Evolutionary conservation across 2,797 vertebrate species (phyloP).

Genomic region (Pelodytes ibericus): DNA sequence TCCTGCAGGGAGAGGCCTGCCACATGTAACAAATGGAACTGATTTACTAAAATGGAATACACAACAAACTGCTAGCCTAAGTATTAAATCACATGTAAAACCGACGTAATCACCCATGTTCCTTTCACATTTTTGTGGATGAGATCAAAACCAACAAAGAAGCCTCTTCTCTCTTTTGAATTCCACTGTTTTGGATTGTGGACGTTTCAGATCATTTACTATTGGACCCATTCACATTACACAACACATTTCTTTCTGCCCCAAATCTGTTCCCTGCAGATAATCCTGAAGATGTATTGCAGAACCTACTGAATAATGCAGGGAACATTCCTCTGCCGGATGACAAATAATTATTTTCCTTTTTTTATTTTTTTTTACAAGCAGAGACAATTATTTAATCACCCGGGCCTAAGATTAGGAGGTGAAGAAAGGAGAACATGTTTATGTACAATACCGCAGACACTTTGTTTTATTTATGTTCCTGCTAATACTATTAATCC

Average conservation of each 20-base stretch:
- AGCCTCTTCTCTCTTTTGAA: not conserved
- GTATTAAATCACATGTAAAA: too few species aligned
- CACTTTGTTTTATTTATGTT: conserved; percentile 6
- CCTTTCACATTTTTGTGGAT: not conserved
- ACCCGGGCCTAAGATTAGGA: conserved; percentile 6
- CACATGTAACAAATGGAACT: too few species aligned
- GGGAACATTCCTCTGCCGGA: conserved; percentile 10
- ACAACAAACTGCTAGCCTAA: too few species aligned
- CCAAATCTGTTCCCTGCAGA: conserved; percentile 26
- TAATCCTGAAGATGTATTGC: conserved; percentile 19
- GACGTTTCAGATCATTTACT: not conserved
- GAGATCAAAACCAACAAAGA: not conserved
- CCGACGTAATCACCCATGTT: too few species aligned
- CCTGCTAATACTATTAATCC: conserved; percentile 22
- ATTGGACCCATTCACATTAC: not conserved
- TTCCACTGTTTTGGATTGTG: conserved; percentile 2
- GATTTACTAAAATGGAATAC: too few species aligned
- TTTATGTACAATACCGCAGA: conserved; percentile 25
- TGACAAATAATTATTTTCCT: conserved; percentile 32
- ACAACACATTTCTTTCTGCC: not conserved
- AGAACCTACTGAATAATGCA: conserved; percentile 23
- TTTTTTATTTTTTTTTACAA: not conserved
- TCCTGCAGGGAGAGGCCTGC: too few species aligned
- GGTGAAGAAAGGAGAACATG: conserved; percentile 11
- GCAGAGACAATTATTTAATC: conserved; percentile 38